A percentile compares a stretch with the other conserved stretches of the same genome.
Conservation (phyloP, 2,888 invertebrate genomes). For the Strigamia crassipes region DNA sequence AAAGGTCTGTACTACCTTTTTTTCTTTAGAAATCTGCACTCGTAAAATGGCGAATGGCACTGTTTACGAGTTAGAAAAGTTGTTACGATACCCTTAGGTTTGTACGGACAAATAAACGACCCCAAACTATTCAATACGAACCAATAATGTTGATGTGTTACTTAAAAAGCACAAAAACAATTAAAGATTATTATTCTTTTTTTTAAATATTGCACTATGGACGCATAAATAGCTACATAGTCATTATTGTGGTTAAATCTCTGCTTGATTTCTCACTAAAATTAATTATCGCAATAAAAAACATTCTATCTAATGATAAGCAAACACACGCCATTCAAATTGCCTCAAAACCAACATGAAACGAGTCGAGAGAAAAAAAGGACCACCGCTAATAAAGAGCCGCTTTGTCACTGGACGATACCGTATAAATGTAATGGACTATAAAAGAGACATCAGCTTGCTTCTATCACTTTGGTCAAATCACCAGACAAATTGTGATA, state of each 20-base stretch:
- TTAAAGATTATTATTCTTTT: not conserved
- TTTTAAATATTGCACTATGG: not conserved
- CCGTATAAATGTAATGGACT: constrained; percentile 30
- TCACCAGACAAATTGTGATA: constrained; percentile 42
- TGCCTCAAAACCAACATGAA: not conserved
- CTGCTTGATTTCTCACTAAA: constrained; percentile 12
- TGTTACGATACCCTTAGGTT: constrained; percentile 41
- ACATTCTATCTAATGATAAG: constrained; percentile 5
- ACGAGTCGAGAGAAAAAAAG: not conserved
- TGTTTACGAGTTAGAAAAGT: constrained; percentile 36
- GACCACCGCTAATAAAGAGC: constrained; percentile 11
- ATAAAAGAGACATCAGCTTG: constrained; percentile 38
- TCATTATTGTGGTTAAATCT: constrained; percentile 13
- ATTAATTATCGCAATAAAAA: not conserved
- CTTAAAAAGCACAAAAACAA: not conserved
- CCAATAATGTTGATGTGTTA: not conserved
- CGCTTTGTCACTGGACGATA: constrained; percentile 32
- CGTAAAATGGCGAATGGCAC: constrained; percentile 24
- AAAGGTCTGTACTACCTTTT: not conserved
- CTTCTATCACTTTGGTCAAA: constrained; percentile 36
- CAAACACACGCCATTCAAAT: constrained; percentile 27
- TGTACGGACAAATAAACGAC: not conserved
- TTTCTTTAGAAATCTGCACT: not conserved
- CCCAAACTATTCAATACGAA: not conserved
- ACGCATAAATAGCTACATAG: not conserved